Base-by-base conservation (phyloP, 2,888 invertebrate species). In the Callimorpha dominula region DNA sequence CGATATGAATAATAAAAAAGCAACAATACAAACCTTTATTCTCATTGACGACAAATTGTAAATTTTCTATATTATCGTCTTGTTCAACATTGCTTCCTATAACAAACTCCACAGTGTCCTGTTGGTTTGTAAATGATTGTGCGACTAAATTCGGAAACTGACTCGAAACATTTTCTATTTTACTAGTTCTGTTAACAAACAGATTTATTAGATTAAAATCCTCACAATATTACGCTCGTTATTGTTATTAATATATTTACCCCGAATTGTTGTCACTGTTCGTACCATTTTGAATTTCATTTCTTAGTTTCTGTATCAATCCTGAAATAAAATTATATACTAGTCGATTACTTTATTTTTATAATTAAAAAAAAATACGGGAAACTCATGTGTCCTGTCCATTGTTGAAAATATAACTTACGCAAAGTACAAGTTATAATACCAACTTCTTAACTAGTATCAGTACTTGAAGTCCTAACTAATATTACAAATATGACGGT, bases 281-380 rank as follows among this genome's bases (percentile, higher is more conserved):
- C 42, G 71, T 72, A 68, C 74, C 68, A 68, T 80, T 83, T 73
- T 88, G 80, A 70, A 83, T 84, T 65, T 93, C 91, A 75, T 72
- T 82, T 83, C 85, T 92, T 68, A 94, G 82, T 77, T 92, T 92
- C 68, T 92, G 85, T 79, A 93, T 88, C 70, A 92, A 83, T 84
- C 90, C 91, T 92, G 89, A 73, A 93, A 90, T 60, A 46, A 49
- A n/a, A 63, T 63, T 15, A 63, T 42, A 42, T 12, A 12, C 12
- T 60, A 14, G 3, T 31, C 1, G 9, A 12, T 57, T 57, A 57
- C 8, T 9, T 54, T 12, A 54, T 57, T 20, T 60, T 31, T 60
- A 31, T 14, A 6, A 12, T 31, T 31, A 1, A 31, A 31, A 31
- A 31, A 31, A 31, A 31, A 31, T 31, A 31, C 31, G 31, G 31